phyloP scores from a whole-genome alignment of 2,888 invertebrate genomes.

The Dioctria linearis region DNA sequence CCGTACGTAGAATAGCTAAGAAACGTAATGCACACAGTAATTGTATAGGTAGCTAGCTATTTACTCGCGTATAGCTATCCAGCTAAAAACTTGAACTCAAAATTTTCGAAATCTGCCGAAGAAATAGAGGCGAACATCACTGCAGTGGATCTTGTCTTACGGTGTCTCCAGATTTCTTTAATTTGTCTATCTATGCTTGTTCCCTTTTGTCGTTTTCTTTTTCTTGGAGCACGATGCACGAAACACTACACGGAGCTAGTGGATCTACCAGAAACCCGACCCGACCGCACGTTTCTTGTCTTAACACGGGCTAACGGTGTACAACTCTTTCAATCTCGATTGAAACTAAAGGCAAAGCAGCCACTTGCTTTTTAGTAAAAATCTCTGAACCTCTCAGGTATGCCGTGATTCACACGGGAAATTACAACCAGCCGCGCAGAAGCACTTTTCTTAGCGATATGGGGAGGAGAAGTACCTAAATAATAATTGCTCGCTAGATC shows the following conservation, averaged over 20 bases:
- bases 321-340: constrained; percentile 58
- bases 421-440: not conserved
- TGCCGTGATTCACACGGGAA: constrained; percentile 56
- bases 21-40: constrained; percentile 10
- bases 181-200: constrained; percentile 28
- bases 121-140: constrained; percentile 46
- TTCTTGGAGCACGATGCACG: constrained; percentile 8
- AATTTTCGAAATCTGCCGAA: constrained; percentile 34
- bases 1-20: constrained; percentile 25
- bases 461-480: too few relatives aligned
- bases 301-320: constrained; percentile 54
- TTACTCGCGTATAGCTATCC: not conserved
- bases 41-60: not conserved
- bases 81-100: constrained; percentile 39
- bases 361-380: constrained; percentile 55
- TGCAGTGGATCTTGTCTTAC: constrained; percentile 39
- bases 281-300: constrained; percentile 49
- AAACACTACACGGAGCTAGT: not conserved
- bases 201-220: constrained; percentile 41
- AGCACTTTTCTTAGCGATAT: not conserved
- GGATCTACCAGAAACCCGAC: constrained; percentile 17
- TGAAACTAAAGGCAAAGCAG: constrained; percentile 57
- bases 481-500: too few relatives aligned
- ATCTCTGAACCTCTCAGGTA: constrained; percentile 44
- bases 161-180: constrained; percentile 45